Base-by-base conservation (phyloP, 2,888 invertebrate species). In the Acleris sparsana region DNA sequence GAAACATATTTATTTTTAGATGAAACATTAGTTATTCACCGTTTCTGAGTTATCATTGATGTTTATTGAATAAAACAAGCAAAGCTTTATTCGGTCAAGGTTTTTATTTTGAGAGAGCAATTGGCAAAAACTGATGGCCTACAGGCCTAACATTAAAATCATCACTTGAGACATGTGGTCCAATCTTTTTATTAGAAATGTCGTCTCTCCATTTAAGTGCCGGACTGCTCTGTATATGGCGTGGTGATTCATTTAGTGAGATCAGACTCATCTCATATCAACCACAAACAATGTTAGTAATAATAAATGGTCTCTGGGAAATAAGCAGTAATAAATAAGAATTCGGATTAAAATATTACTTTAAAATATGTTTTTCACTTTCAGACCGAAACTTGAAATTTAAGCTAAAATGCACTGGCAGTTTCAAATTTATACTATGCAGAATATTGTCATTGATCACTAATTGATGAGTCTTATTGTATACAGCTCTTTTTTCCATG, bases 201-300 rank as follows among this genome's bases (percentile, higher is more conserved):
- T 62, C 22, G 48, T 16, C 33, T 49, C 11, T 20, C 66, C 62
- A 56, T 66, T 66, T 62, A 57, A 46, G 66, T 55, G 7, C 44
- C 29, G 17, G 61, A 57, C 51, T 25, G 29, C 9, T 55, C 80
- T 80, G 74, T 80, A 83, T 77, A 80, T 73, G 80, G 84, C 68
- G 49, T 61, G 71, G 73, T 87, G 87, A 89, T 78, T 89, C 88
- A 87, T 79, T 71, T 75, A 80, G 81, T 87, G 85, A 87, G 82
- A 87, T 86, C 85, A 86, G 80, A 58, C 43, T 53, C 43, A 20
- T 67, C 55, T 22, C 57, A 58, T 52, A 58, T 58, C 20, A 52
- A 22, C 29, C 51, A 56, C 48, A 5, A 25, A 20, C n/a, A 56
- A 33, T 11, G 11, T 9, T 39, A 39, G 13, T 39, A 39, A 13